Conservation (phyloP, 2,113 vertebrate species). For the Phoxinus phoxinus region DNA sequence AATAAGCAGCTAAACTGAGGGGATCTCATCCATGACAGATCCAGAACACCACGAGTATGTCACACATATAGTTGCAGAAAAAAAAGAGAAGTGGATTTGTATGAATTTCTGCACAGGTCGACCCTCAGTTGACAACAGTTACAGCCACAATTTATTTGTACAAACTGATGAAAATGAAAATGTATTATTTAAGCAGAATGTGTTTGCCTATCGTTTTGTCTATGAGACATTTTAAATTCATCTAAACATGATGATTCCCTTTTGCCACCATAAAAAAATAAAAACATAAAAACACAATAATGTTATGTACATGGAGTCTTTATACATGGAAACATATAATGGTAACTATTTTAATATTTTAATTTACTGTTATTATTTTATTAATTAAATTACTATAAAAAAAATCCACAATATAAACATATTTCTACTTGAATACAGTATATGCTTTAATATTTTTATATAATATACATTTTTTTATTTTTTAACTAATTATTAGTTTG, state of each 20-base stretch:
- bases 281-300: neutral
- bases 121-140: neutral
- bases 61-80: neutral
- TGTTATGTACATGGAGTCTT: neutral
- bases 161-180: neutral
- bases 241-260: too few relatives aligned
- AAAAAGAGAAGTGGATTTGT: neutral
- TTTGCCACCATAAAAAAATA: too few relatives aligned
- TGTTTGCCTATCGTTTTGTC: neutral
- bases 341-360: neutral
- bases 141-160: neutral
- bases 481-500: neutral
- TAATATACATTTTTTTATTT: too few relatives aligned
- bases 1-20: constrained; percentile 21
- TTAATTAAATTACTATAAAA: neutral
- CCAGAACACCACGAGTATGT: neutral
- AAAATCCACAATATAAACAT: too few relatives aligned
- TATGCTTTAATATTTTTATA: too few relatives aligned
- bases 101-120: neutral
- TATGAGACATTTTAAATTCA: neutral
- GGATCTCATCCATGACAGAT: constrained; percentile 22
- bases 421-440: too few relatives aligned
- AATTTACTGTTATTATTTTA: neutral
- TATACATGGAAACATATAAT: neutral
- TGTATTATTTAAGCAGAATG: neutral